phyloP scores from a whole-genome alignment of 2,888 invertebrate species.

The Crepidodera aurea region DNA sequence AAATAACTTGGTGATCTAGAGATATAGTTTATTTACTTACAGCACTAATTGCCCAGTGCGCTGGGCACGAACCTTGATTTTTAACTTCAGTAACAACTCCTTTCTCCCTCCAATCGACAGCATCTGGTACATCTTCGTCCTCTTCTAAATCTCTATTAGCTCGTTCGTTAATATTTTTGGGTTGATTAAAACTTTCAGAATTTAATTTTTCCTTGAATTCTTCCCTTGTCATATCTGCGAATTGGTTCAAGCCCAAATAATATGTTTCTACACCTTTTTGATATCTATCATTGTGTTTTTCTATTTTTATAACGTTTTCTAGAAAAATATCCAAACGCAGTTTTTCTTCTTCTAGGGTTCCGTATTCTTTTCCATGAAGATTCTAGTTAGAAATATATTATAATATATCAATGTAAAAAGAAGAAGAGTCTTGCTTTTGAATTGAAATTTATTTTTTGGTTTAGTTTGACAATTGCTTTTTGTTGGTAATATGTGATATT shows the following conservation, averaged over 20 bases:
- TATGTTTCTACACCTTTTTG: constrained; percentile 33
- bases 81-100: constrained; percentile 16
- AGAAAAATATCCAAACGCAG: constrained; percentile 35
- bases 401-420: no score
- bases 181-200: not conserved
- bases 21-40: no score
- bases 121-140: not conserved
- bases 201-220: constrained; percentile 27
- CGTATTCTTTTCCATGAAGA: constrained; percentile 10
- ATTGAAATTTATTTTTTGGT: no score
- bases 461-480: no score
- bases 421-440: no score
- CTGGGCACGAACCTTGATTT: constrained; percentile 16
- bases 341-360: constrained; percentile 24
- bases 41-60: constrained; percentile 21
- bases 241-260: constrained; percentile 34
- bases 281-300: constrained; percentile 39
- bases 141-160: not conserved
- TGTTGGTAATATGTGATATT: no score
- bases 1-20: no score
- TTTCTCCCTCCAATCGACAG: constrained; percentile 17
- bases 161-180: not conserved
- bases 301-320: constrained; percentile 34
- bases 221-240: constrained; percentile 36
- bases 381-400: not conserved